A percentile compares a stretch with the other conserved stretches of the same genome.
Evolutionary conservation across 2,113 vertebrate genomes (phyloP).

Genomic region (Ciconia stormi): DNA sequence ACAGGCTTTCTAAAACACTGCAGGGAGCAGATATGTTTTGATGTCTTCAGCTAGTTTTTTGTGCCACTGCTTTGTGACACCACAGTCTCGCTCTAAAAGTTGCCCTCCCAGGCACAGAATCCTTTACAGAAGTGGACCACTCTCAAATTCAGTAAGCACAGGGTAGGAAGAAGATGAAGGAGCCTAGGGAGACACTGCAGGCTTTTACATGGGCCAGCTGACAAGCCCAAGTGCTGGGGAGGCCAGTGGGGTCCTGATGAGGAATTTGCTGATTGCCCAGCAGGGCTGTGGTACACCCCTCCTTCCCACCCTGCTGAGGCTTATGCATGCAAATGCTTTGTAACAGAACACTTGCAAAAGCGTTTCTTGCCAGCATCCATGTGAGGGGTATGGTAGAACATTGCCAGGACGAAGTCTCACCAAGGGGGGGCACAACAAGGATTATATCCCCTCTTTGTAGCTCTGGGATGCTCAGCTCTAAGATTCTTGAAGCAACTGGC

Average conservation of each 20-base stretch:
- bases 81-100: not conserved
- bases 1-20: not conserved
- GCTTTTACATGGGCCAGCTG: not conserved
- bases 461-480: not conserved
- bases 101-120: not conserved
- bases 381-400: not conserved
- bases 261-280: not conserved
- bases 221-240: not conserved
- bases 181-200: not conserved
- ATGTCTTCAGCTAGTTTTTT: not conserved
- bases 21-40: not conserved
- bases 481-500: fast-evolving
- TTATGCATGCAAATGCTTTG: not conserved
- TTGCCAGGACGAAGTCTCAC: not conserved
- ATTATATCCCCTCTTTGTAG: not conserved
- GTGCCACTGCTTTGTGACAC: not conserved
- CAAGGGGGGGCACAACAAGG: not conserved
- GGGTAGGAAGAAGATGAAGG: not conserved
- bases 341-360: not conserved
- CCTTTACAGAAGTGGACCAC: not conserved
- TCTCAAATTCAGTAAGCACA: not conserved
- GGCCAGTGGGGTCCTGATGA: not conserved
- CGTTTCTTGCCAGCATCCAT: not conserved
- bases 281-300: not conserved
- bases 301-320: not conserved